Evolutionary conservation across 2,797 vertebrate species (phyloP), one percentile per base, ranked within the genome.

Genomic region (Chelon auratus): DNA sequence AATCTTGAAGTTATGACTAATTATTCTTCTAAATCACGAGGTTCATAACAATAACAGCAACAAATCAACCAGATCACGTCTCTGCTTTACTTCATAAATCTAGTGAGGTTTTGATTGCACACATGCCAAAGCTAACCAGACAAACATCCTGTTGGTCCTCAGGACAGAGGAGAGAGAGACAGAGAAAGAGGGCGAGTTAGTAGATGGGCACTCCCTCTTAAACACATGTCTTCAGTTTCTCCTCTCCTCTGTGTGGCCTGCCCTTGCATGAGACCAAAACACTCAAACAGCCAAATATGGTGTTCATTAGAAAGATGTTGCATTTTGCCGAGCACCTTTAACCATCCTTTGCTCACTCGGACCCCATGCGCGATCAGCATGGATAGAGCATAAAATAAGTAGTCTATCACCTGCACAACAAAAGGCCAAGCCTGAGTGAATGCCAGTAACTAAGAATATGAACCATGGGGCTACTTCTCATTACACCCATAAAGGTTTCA

Each of bases 261-360:
- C 70, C 74, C 78, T 83, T 62, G 66, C 73, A 88, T 72, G 78
- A 89, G 75, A 84, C 80, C 86, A 81, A 89, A 88, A 90, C 87
- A 87, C 64, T 90, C 62, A 76, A 84, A 80, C 75, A 70, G 55
- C 91, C 93, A 92, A 94, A 94, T 93, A 94, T 92, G 91, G 92
- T 77, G 78, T 80, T 92, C 77, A 89, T 88, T 86, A 86, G 59
- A 75, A 77, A 14, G 10, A 64, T 47, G 53, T 37, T 69, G 62
- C 66, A 78, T 67, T 80, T 67, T 70, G 22, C 61, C 20, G 22
- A 53, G 13, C 75, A 89, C 67, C 61, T 82, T 55, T 47, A 63
- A 71, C 72, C 72, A 82, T 76, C 58, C 39, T 80, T 77, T 33
- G 37, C 30, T 56, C 53, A 55, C 51, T 74, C 26, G 66, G 61